Conservation (phyloP, 2,888 invertebrate genomes). For the Harpagoxenus sublaevis region DNA sequence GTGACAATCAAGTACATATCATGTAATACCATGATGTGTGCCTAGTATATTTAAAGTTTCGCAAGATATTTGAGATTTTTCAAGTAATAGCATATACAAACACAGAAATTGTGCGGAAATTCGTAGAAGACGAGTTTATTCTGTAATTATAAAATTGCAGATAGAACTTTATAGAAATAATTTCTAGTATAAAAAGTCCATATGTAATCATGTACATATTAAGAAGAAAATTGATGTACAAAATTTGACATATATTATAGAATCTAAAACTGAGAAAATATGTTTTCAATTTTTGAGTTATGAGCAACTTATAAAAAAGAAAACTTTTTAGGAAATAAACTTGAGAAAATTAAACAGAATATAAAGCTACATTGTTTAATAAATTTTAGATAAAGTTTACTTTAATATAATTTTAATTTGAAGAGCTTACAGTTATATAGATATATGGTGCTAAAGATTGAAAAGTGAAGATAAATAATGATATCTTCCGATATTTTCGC, state of each 20-base stretch:
- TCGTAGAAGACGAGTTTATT: background rate
- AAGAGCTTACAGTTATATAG: background rate
- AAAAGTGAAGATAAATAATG: background rate
- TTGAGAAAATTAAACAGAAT: background rate
- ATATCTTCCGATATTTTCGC: background rate
- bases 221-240: background rate
- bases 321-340: background rate
- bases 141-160: background rate
- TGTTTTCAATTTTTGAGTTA: background rate
- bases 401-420: background rate
- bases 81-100: background rate
- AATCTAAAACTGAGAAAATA: background rate
- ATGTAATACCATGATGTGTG: background rate
- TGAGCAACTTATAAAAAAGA: background rate
- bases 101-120: background rate
- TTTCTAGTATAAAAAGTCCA: background rate
- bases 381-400: conserved; percentile 7
- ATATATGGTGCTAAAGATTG: background rate
- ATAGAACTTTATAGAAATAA: background rate
- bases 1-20: background rate
- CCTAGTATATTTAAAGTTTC: background rate
- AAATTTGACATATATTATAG: background rate
- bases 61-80: background rate
- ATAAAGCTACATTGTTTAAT: background rate
- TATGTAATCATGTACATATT: background rate